Percentiles rank a stretch among this genome's conserved stretches.
These are phyloP conservation scores for Laupala kohalensis DNA, from an alignment of 1,140 invertebrate species.

Conservation along the genomic window DNA sequence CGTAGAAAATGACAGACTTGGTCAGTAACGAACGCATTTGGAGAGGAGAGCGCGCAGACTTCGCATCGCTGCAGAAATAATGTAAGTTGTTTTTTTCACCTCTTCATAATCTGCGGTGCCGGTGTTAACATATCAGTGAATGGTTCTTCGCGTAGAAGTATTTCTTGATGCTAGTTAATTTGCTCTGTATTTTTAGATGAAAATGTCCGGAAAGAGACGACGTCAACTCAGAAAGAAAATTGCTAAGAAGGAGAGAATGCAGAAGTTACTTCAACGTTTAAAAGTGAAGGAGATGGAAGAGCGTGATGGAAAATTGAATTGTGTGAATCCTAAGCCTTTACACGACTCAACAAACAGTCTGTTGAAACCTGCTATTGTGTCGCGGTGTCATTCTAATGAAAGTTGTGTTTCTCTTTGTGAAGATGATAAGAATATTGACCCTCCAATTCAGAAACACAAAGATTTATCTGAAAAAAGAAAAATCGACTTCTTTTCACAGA, in stretches of 20 bases:
- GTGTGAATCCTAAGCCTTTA: background rate
- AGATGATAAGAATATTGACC: background rate
- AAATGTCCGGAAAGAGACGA: background rate
- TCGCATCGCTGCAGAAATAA: background rate
- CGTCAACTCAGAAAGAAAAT: background rate
- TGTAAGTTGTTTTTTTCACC: too few species aligned
- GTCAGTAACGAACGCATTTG: background rate
- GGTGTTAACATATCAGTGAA: too few species aligned
- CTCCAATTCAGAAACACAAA: background rate
- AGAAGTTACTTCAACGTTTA: background rate
- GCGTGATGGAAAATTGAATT: background rate
- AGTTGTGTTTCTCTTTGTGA: background rate
- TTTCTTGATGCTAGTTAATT: too few species aligned
- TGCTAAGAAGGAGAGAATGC: background rate
- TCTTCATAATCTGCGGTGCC: too few species aligned
- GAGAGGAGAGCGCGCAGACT: background rate
- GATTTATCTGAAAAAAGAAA: background rate
- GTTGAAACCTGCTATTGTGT: background rate
- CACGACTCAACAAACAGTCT: background rate
- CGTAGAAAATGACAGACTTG: background rate
- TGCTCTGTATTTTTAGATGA: background rate
- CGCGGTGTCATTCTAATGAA: background rate
- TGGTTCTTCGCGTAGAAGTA: too few species aligned
- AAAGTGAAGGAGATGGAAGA: background rate
- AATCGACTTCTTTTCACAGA: background rate